Conservation (phyloP, 2,113 vertebrate genomes). For the Amphiprion percula region DNA sequence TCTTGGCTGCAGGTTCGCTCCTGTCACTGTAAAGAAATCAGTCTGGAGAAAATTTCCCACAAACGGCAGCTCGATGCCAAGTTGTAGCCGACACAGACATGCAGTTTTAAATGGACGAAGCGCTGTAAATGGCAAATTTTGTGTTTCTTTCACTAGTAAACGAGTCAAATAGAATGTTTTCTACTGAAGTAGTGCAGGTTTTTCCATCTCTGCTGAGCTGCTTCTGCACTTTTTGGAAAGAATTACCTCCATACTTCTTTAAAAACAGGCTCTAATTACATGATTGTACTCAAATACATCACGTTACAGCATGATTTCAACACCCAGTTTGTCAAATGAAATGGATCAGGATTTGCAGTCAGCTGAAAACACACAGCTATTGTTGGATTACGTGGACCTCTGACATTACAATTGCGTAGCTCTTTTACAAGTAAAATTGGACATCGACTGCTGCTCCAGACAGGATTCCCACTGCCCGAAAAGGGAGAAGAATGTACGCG, state of each 20-base stretch:
- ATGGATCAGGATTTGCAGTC: conserved; percentile 3
- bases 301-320: background rate
- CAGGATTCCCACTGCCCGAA: conserved; percentile 76
- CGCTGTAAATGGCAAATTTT: conserved; percentile 1
- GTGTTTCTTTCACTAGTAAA: background rate
- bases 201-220: background rate
- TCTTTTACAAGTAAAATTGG: conserved; percentile 16
- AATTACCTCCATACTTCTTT: background rate
- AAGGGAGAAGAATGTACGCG: conserved; percentile 83
- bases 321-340: conserved; percentile 1
- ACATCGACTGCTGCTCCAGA: conserved; percentile 53
- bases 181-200: background rate
- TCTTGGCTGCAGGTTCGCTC: conserved; percentile 32
- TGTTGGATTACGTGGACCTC: background rate
- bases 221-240: background rate
- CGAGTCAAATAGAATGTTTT: background rate
- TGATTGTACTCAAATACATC: background rate
- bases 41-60: conserved; percentile 37
- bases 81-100: conserved; percentile 26
- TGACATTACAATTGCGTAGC: background rate
- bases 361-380: conserved; percentile 4
- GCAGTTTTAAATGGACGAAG: conserved; percentile 17
- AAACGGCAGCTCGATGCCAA: conserved; percentile 28
- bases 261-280: conserved; percentile 11
- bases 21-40: conserved; percentile 26